These are phyloP conservation scores for Orchesellides sinensis DNA, from an alignment of 2,888 invertebrate genomes.

Conservation along the genomic window DNA sequence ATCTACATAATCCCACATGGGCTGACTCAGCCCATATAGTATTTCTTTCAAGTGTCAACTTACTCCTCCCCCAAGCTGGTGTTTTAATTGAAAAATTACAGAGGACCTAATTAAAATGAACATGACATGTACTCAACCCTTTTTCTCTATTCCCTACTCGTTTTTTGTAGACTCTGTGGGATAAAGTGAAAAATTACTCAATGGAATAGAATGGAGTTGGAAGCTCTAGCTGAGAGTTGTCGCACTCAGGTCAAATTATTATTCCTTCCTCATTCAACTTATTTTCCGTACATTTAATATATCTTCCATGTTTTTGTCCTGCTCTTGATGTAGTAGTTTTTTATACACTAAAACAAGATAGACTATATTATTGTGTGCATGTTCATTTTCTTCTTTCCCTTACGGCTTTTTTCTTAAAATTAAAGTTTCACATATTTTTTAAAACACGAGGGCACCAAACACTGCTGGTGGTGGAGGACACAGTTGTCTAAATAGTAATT, in stretches of 20 bases:
- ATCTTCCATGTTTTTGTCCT: slow-evolving; percentile 9
- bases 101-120: slow-evolving; percentile 54
- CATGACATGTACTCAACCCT: slow-evolving; percentile 14
- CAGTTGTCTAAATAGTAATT: slow-evolving; percentile 8
- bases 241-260: slow-evolving; percentile 36
- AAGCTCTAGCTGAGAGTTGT: neutral
- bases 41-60: slow-evolving; percentile 52
- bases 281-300: slow-evolving; percentile 28
- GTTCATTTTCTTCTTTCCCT: slow-evolving; percentile 8
- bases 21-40: slow-evolving; percentile 18
- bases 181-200: slow-evolving; percentile 9
- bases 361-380: neutral
- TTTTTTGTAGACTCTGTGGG: neutral
- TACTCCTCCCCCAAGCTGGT: slow-evolving; percentile 45
- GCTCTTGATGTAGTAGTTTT: neutral
- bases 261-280: slow-evolving; percentile 45
- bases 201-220: slow-evolving; percentile 41
- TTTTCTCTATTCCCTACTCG: slow-evolving; percentile 2
- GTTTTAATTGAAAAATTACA: slow-evolving; percentile 63
- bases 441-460: neutral
- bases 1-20: slow-evolving; percentile 24
- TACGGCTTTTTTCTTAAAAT: slow-evolving; percentile 12
- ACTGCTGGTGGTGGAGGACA: neutral
- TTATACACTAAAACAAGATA: neutral
- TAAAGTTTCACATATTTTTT: slow-evolving; percentile 10